These are phyloP conservation scores for Diadegma fenestrale DNA, from an alignment of 2,888 invertebrate genomes.

Conservation along the genomic window DNA sequence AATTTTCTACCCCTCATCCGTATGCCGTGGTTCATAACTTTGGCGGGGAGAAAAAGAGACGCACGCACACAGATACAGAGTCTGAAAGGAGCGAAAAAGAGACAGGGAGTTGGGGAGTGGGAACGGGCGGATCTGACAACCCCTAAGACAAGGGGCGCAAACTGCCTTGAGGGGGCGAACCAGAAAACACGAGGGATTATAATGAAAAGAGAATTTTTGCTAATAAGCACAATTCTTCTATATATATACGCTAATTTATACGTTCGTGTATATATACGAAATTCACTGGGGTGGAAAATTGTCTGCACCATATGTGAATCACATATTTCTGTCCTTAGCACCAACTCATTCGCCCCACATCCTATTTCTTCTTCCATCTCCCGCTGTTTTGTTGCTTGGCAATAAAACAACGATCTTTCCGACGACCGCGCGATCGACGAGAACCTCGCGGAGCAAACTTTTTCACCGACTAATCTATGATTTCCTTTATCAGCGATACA, in stretches of 20 bases:
- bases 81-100: not conserved
- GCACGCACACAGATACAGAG: conserved; percentile 3
- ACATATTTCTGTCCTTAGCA: conserved; percentile 40
- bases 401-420: conserved; percentile 9
- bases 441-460: conserved; percentile 10
- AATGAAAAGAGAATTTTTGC: conserved; percentile 79
- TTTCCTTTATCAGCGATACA: conserved; percentile 16
- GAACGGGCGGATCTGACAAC: conserved; percentile 43
- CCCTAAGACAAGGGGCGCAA: conserved; percentile 43
- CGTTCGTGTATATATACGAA: not conserved
- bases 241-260: conserved; percentile 14
- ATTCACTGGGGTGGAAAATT: conserved; percentile 43
- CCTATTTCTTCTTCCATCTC: not conserved
- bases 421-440: conserved; percentile 25
- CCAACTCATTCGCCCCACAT: conserved; percentile 25
- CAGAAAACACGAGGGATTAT: conserved; percentile 70
- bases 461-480: conserved; percentile 9
- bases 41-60: conserved; percentile 4
- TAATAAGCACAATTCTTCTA: conserved; percentile 70
- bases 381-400: not conserved
- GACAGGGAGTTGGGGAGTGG: conserved; percentile 32
- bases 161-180: conserved; percentile 59
- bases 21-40: conserved; percentile 44
- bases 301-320: conserved; percentile 70
- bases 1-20: conserved; percentile 27